Percentiles rank a stretch among this genome's conserved stretches.
Evolutionary conservation across 2,888 invertebrate species (phyloP).

Genomic region (Allygus modestus): DNA sequence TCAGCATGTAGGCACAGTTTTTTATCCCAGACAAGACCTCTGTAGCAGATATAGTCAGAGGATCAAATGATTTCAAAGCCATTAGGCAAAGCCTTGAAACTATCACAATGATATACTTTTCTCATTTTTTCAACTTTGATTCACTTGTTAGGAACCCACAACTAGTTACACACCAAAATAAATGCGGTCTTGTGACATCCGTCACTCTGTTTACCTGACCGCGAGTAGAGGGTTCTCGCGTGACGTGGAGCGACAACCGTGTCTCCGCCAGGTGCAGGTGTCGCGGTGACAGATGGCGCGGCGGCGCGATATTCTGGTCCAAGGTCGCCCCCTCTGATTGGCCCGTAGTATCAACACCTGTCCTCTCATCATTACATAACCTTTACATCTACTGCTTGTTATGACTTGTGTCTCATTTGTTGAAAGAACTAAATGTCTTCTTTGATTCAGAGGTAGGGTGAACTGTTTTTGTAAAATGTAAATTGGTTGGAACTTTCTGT

Average conservation of each 20-base stretch:
- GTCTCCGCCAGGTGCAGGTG: slow-evolving; percentile 32
- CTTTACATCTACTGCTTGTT: neutral
- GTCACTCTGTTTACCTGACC: neutral
- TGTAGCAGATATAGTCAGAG: too few relatives aligned
- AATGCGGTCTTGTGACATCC: too few relatives aligned
- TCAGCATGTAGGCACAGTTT: too few relatives aligned
- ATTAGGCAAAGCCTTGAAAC: too few relatives aligned
- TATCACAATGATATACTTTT: too few relatives aligned
- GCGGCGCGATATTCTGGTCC: slow-evolving; percentile 12
- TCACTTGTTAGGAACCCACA: too few relatives aligned
- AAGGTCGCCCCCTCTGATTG: neutral
- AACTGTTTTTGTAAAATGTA: too few relatives aligned
- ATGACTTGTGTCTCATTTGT: neutral
- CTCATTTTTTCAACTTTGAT: too few relatives aligned
- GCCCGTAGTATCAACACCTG: slow-evolving; percentile 6
- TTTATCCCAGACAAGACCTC: too few relatives aligned
- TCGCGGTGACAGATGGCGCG: neutral
- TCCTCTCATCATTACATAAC: slow-evolving; percentile 3
- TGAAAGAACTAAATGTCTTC: neutral
- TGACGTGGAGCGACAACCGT: neutral
- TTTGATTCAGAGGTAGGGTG: neutral
- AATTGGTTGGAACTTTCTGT: too few relatives aligned
- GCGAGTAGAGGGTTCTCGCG: neutral
- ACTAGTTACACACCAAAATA: too few relatives aligned
- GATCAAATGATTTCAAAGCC: too few relatives aligned